These are phyloP conservation scores for Melanocharis versteri DNA, from an alignment of 2,113 vertebrate species.

Conservation along the genomic window DNA sequence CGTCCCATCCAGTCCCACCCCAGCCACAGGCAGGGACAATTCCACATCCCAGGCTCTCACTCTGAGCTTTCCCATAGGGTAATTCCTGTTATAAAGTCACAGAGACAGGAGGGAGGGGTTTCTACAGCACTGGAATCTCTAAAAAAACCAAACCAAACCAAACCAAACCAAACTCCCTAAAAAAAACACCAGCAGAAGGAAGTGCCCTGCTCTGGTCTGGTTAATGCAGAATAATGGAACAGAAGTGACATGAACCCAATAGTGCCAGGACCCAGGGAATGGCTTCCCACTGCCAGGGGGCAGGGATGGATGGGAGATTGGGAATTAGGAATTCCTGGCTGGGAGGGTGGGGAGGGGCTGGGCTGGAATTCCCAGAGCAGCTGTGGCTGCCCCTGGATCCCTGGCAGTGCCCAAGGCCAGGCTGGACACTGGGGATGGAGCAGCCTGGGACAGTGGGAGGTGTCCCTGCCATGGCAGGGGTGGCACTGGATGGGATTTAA, in stretches of 20 bases:
- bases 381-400: neutral
- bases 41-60: too few species aligned
- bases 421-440: neutral
- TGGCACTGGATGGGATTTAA: fast-evolving
- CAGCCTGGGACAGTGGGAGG: neutral
- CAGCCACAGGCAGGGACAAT: neutral
- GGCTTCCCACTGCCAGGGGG: neutral
- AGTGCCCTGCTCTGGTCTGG: neutral
- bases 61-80: fast-evolving
- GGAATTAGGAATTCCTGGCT: neutral
- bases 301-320: fast-evolving
- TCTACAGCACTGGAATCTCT: neutral
- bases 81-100: neutral
- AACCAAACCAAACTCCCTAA: neutral
- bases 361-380: neutral
- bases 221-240: too few species aligned
- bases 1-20: neutral
- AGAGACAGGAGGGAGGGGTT: neutral
- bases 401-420: neutral
- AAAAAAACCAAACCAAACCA: fast-evolving
- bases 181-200: neutral
- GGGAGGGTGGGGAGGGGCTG: neutral
- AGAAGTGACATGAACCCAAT: neutral
- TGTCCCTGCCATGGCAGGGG: neutral
- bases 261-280: neutral